phyloP scores from a whole-genome alignment of 1,140 invertebrate genomes.

The Plodia interpunctella region DNA sequence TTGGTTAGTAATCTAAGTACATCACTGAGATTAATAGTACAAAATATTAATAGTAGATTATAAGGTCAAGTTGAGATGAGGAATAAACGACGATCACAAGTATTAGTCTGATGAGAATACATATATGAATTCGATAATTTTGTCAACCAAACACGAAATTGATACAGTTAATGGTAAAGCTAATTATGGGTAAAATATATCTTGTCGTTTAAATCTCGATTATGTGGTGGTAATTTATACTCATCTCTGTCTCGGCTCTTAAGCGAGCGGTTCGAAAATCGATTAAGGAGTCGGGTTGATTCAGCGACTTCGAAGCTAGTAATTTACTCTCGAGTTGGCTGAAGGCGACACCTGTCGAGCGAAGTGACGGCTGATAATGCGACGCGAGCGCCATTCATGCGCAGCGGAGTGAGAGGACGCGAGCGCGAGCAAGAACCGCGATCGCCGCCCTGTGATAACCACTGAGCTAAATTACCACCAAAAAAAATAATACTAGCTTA shows the following conservation, averaged over 20 bases:
- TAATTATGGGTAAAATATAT: neutral
- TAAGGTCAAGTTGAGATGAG: too few species aligned
- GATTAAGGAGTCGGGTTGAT: conserved; percentile 71
- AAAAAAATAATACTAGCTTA: too few species aligned
- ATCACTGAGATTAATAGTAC: neutral
- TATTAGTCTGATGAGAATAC: too few species aligned
- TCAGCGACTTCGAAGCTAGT: conserved; percentile 73
- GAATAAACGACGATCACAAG: too few species aligned
- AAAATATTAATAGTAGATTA: too few species aligned
- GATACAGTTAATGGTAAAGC: neutral
- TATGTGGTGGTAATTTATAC: conserved; percentile 35
- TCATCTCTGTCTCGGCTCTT: conserved; percentile 42
- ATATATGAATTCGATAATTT: neutral
- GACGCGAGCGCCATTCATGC: conserved; percentile 68
- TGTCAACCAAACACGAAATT: neutral
- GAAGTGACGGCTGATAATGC: conserved; percentile 74
- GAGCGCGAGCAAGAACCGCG: conserved; percentile 35
- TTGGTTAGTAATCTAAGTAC: too few species aligned
- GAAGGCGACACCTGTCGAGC: conserved; percentile 74
- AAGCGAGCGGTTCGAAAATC: conserved; percentile 66
- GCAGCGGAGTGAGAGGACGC: conserved; percentile 55
- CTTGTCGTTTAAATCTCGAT: conserved; percentile 11
- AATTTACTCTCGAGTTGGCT: conserved; percentile 76
- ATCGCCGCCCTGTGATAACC: neutral
- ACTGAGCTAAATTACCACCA: too few species aligned